These are phyloP conservation scores for Drosophila burlai DNA, from an alignment of 1,140 invertebrate species.

Conservation along the genomic window DNA sequence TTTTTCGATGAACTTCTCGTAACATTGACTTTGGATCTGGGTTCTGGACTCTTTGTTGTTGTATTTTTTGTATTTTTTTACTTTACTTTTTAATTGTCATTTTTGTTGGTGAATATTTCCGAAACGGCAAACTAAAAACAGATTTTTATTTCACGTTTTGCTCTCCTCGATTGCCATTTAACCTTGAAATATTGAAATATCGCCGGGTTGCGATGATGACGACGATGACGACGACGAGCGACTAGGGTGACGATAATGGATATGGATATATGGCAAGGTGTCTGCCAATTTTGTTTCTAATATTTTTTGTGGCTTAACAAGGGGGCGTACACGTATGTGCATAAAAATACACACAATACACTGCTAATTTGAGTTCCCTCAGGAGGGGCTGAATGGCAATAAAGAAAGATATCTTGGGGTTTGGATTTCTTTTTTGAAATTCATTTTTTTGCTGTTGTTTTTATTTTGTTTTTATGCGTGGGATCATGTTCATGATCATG, in stretches of 20 bases:
- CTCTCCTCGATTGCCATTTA: constrained; percentile 31
- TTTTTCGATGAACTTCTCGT: constrained; percentile 14
- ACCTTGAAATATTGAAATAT: constrained; percentile 73
- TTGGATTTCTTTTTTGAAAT: constrained; percentile 29
- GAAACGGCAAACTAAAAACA: constrained; percentile 68
- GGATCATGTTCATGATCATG: constrained; percentile 6
- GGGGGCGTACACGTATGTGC: constrained; percentile 41
- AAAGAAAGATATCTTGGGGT: constrained; percentile 19
- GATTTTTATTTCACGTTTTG: constrained; percentile 64
- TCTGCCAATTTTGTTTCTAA: constrained; percentile 46
- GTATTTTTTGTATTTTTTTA: neutral
- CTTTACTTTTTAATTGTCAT: neutral
- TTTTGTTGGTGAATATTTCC: constrained; percentile 13
- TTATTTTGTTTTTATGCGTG: constrained; percentile 57
- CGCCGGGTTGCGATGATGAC: constrained; percentile 47
- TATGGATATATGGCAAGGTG: constrained; percentile 64
- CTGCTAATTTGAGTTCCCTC: constrained; percentile 46
- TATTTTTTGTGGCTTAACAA: constrained; percentile 30
- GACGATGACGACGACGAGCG: constrained; percentile 23
- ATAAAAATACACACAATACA: neutral
- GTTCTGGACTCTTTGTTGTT: constrained; percentile 17
- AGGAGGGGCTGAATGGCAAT: constrained; percentile 21
- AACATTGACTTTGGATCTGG: constrained; percentile 25
- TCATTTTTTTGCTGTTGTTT: constrained; percentile 33
- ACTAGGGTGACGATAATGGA: constrained; percentile 30